A percentile compares a stretch with the other conserved stretches of the same genome.
Evolutionary conservation across 2,888 invertebrate species (phyloP).

Genomic region (Agrochola lota): DNA sequence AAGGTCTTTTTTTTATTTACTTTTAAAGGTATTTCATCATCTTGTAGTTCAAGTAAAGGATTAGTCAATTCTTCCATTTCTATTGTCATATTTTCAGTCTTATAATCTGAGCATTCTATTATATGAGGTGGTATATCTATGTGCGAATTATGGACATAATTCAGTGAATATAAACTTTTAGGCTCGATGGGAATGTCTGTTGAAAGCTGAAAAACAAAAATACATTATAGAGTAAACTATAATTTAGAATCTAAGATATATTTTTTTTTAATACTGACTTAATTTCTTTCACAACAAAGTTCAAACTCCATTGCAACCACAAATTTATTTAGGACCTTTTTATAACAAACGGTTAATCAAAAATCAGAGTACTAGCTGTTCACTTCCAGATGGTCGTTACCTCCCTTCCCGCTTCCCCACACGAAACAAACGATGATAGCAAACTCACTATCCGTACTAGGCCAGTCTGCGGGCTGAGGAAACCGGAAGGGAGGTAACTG

Average conservation of each 20-base stretch:
- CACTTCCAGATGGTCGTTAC: too few relatives aligned
- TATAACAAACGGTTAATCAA: not conserved
- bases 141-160: conserved; percentile 17
- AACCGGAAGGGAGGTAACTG: too few relatives aligned
- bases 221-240: not conserved
- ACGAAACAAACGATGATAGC: too few relatives aligned
- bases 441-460: too few relatives aligned
- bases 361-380: too few relatives aligned
- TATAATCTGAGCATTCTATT: not conserved
- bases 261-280: not conserved
- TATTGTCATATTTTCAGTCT: not conserved
- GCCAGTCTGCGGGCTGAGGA: too few relatives aligned
- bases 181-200: not conserved
- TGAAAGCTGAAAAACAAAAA: conserved; percentile 13
- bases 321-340: not conserved
- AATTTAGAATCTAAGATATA: not conserved
- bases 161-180: conserved; percentile 23
- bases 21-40: not conserved
- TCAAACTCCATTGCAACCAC: not conserved
- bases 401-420: too few relatives aligned
- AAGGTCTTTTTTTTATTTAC: not conserved
- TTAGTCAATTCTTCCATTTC: conserved; percentile 17
- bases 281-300: not conserved
- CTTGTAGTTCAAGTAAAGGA: not conserved
- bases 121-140: conserved; percentile 37